Base-by-base conservation (phyloP, 1,140 invertebrate genomes). In the Wasmannia auropunctata region DNA sequence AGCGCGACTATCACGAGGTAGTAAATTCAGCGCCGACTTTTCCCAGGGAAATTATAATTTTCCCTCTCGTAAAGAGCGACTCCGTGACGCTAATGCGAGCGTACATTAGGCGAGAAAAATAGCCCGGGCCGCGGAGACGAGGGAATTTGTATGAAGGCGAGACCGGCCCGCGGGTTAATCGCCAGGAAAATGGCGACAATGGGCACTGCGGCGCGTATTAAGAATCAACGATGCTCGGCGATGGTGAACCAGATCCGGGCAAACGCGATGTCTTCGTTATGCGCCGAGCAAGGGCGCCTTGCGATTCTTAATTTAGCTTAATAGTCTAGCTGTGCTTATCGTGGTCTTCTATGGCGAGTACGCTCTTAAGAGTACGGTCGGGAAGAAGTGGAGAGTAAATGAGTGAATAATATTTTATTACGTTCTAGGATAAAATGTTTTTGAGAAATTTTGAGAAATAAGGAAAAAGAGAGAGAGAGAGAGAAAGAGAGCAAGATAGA, bases 101-200 rank as follows among this genome's bases (percentile, higher is more conserved):
- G 92, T 93, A 93, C 93, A 94, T 94, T 94, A 94, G 92, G 89
- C 80, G 91, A 94, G 93, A 94, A 94, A 94, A 94, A 94, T 94
- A 92, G 92, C 88, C 69, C 49, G 56, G 62, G 46, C 85, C 60
- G 63, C 25, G 85, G 70, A 86, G 87, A 90, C 86, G 87, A 88
- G 90, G 84, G 88, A 93, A 93, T 92, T 93, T 92, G 85, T 88
- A 91, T 40, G 86, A 87, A 91, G 85, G 86, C 88, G 79, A 93
- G 92, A 80, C 74, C 86, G 86, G 70, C 89, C 87, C 43, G 89
- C 86, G 87, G 89, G 91, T 94, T 94, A 94, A 94, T 94, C 93
- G 92, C 87, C 91, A 88, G 91, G 93, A 94, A 94, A 94, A 94
- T 94, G 88, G 90, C 90, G 92, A 93, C 90, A 92, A 89, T 91